Evolutionary conservation across 2,888 invertebrate genomes (phyloP), one percentile per base, ranked within the genome.

Genomic region (Luperina nickerlii): DNA sequence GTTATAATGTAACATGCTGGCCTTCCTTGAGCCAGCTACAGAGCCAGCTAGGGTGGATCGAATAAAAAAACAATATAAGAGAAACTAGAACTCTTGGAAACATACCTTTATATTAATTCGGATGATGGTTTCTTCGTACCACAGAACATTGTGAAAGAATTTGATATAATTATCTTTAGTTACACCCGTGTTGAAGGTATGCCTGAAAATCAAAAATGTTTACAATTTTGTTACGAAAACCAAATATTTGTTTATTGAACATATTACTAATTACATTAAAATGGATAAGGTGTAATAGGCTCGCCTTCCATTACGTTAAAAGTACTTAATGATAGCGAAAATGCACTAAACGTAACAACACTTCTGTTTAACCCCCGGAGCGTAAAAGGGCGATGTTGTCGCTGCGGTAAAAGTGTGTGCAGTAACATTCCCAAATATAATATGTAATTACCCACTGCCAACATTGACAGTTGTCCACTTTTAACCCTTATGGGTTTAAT

Each of bases 71-170:
- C 5, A 65, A 24, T 65, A 38, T 24, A 69, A 27, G 48, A 48
- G 20, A 27, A 27, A 20, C 13, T 27, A 13, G 45, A 48, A 20
- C 8, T 32, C 4, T 27, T 69, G 20, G 27, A 51, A 51, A 74
- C 79, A 48, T 18, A 90, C 89, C 87, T 90, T 89, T 27, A 90
- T 87, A 84, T 95, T 95, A 15, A 92, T 88, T 71, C 93, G 90
- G 2, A 91, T 88, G 71, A 97, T 95, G 13, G 97, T 95, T 93
- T 98, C 98, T 88, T 98, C 98, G 87, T 97, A 94, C 97, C 98
- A 97, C 3, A 98, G 92, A 45, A 97, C 89, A 67, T 96, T 93
- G 80, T 97, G 97, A 89, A 97, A 97, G 85, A 95, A 97, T 51
- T 94, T 90, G 69, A 92, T 88, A 87, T 98, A 98, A 85, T 97